Evolutionary conservation across 1,140 invertebrate genomes (phyloP).

Genomic region (Zeugodacus cucurbitae): DNA sequence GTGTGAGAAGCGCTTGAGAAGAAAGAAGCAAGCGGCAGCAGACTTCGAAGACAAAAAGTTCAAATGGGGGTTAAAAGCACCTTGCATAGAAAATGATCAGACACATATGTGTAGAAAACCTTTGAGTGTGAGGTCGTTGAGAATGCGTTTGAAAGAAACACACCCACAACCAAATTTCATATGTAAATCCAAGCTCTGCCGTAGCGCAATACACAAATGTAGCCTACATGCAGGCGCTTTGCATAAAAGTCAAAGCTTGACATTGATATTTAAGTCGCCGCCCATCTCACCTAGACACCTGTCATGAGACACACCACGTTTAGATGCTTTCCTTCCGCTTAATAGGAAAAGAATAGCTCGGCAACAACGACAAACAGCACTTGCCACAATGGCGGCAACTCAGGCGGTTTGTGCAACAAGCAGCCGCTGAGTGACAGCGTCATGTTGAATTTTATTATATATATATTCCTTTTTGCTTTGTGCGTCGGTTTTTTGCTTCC

Average conservation of each 20-base stretch:
- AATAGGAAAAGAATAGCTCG: not conserved
- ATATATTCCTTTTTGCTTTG: not conserved
- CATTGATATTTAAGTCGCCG: constrained; percentile 6
- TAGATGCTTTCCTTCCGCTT: constrained; percentile 13
- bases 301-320: not conserved
- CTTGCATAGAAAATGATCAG: not conserved
- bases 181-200: not conserved
- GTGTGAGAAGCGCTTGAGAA: not conserved
- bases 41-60: not conserved
- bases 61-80: not conserved
- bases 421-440: not conserved
- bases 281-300: constrained; percentile 26
- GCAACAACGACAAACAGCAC: not conserved
- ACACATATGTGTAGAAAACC: no score
- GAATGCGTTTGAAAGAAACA: not conserved
- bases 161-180: not conserved
- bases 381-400: not conserved
- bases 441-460: not conserved
- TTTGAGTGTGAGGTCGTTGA: no score
- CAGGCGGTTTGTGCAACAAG: constrained; percentile 21
- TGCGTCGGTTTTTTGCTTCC: not conserved
- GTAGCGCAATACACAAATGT: not conserved
- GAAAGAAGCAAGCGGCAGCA: not conserved
- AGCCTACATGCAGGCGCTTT: not conserved
- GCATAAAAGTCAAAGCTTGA: not conserved